Base-by-base conservation (phyloP, 2,113 vertebrate genomes). In the Pampusana beccarii region DNA sequence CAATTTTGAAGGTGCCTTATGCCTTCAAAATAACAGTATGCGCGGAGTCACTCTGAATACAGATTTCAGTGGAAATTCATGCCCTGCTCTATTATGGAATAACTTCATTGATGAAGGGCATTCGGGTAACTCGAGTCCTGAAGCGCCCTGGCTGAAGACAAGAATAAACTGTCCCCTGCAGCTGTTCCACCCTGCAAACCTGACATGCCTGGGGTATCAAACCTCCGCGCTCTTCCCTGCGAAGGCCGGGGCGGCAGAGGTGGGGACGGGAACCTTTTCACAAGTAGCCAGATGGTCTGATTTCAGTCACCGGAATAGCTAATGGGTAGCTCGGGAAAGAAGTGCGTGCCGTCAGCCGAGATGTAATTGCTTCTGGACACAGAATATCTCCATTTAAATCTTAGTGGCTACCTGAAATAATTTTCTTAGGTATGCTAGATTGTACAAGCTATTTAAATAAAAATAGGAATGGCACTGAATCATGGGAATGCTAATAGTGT, bases 211-310 rank as follows among this genome's bases (percentile, higher is more conserved):
- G 73, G 89, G 93, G 61, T 91, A 86, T 66, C 87, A 88, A 87
- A 42, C n/a, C 42, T 86, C 25, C 4, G 1, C 50, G 42, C n/a
- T 91, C 2, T 0, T 92, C 31, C 51, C 85, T 83, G 74, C 51
- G 62, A 73, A 94, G 91, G 62, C 12, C 19, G 58, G 77, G 88
- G 62, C 81, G 90, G 61, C 71, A 88, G 71, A 83, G 95, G 94
- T 92, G 89, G 72, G 61, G 81, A 66, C 53, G 73, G 78, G 65
- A 90, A 81, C 71, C 82, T 77, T 72, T 66, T 65, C 93, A 74
- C 67, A 77, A 80, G 54, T 44, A 78, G 93, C 79, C 96, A 96
- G 90, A 95, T 96, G 71, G 95, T 86, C 67, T 67, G 95, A 50
- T 85, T 96, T 90, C 78, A 71, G 77, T 60, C 80, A 73, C 64